Base-by-base conservation (phyloP, 2,888 invertebrate genomes). In the Eupithecia vulgata region DNA sequence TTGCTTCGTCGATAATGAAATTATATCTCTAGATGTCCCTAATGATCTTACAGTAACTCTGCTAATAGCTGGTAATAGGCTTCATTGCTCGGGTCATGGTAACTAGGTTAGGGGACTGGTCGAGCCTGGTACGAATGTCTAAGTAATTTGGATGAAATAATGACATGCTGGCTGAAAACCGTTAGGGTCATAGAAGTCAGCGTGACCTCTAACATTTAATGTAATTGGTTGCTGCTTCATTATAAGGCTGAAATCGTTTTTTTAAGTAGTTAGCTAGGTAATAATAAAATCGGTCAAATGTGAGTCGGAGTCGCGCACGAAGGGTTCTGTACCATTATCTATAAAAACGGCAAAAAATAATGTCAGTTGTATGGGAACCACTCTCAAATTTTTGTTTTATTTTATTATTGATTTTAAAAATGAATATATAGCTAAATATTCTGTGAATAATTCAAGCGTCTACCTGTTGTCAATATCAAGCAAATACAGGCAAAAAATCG, bases 21-120 rank as follows among this genome's bases (percentile, higher is more conserved):
- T 76, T 70, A 73, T 72, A 68, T 73, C 64, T 72, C 37, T 67
- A 67, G 71, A 70, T 74, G 79, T 76, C 73, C 79, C 59, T 79
- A 79, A 79, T 77, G 76, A 78, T 78, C 75, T 77, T 76, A 74
- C 79, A 79, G 78, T 78, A 76, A 76, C 65, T 65, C 65, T 76
- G 69, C 57, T 75, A 78, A 78, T 78, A 73, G 74, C 42, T 64
- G 68, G 65, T 72, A 45, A 75, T 70, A 70, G 65, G 64, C 72
- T 68, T 67, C 57, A 68, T 75, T 72, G 70, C 65, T 68, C 68
- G 72, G 72, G 70, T 72, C 70, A 64, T 67, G 62, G 40, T 68
- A 72, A 70, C 70, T 70, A 35, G 66, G 45, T 75, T 72, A 72
- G 42, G 34, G 57, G 61, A 61, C 8, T 25, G 57, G 12, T 25